These are phyloP conservation scores for Heliconius charithonia DNA, from an alignment of 2,888 invertebrate genomes.

Conservation along the genomic window DNA sequence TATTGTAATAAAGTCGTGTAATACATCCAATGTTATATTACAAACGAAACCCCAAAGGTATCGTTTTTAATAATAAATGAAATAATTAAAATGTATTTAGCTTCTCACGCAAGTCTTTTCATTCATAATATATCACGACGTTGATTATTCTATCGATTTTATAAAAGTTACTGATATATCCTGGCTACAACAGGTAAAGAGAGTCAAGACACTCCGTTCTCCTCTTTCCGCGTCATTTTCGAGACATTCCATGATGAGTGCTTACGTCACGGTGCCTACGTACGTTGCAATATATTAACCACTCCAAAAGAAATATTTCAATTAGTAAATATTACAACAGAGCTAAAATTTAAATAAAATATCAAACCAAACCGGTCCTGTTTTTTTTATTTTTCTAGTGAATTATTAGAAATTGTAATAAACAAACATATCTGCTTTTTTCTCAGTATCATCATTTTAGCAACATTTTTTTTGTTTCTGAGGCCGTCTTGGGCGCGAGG, in stretches of 20 bases:
- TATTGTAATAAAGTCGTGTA: not conserved
- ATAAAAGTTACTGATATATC: not conserved
- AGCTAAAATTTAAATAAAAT: too few relatives aligned
- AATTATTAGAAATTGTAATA: too few relatives aligned
- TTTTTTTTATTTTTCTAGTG: too few relatives aligned
- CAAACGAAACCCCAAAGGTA: not conserved
- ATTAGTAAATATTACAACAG: too few relatives aligned
- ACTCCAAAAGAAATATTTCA: too few relatives aligned
- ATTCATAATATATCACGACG: constrained; percentile 4
- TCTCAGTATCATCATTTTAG: not conserved
- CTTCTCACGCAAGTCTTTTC: constrained; percentile 5
- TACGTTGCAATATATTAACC: not conserved
- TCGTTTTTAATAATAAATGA: constrained; percentile 13
- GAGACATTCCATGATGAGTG: not conserved
- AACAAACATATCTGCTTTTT: not conserved
- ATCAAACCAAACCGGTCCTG: too few relatives aligned
- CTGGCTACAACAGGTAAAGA: not conserved
- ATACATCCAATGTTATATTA: not conserved
- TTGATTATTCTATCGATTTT: constrained; percentile 1
- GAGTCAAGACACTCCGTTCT: not conserved
- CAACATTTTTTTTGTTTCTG: too few relatives aligned
- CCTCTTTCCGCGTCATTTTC: not conserved
- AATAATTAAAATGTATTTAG: constrained; percentile 8
- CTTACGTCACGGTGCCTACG: too few relatives aligned
- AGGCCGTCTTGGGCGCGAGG: too few relatives aligned